phyloP scores from a whole-genome alignment of 92 coral and sea anemone species.

The Paragorgia papillata region DNA sequence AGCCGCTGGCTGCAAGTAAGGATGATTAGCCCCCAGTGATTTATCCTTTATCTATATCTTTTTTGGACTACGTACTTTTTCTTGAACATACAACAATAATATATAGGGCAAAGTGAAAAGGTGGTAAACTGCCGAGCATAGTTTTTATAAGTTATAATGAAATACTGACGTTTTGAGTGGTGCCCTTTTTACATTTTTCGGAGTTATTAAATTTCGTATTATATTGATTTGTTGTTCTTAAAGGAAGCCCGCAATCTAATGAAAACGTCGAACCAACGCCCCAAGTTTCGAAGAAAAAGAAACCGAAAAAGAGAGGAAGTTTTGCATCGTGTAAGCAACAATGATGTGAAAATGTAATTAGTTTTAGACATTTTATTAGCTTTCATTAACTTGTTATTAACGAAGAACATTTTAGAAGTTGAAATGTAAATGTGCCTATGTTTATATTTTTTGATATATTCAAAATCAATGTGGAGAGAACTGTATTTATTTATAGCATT shows the following conservation, averaged over 20 bases:
- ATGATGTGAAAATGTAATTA: conserved; percentile 34
- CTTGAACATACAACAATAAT: no score
- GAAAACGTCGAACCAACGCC: conserved; percentile 55
- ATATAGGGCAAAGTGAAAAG: no score
- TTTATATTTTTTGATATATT: not conserved
- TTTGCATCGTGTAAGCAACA: conserved; percentile 91
- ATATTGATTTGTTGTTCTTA: not conserved
- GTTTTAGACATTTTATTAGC: not conserved
- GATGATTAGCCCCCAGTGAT: no score
- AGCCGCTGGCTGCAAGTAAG: no score
- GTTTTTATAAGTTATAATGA: no score
- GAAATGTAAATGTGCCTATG: not conserved
- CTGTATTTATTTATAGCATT: conserved; percentile 3
- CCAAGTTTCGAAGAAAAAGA: conserved; percentile 67
- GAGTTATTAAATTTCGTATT: not conserved
- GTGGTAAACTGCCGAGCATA: no score
- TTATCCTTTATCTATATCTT: no score
- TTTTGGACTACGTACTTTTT: no score
- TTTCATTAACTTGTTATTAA: not conserved
- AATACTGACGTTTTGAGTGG: no score
- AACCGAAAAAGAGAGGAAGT: conserved; percentile 81
- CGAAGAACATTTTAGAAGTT: not conserved
- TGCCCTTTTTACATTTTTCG: no score
- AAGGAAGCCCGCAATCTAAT: conserved; percentile 11
- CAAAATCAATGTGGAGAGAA: not conserved